These are phyloP conservation scores for Pampusana beccarii DNA, from an alignment of 2,113 vertebrate species.

Conservation along the genomic window DNA sequence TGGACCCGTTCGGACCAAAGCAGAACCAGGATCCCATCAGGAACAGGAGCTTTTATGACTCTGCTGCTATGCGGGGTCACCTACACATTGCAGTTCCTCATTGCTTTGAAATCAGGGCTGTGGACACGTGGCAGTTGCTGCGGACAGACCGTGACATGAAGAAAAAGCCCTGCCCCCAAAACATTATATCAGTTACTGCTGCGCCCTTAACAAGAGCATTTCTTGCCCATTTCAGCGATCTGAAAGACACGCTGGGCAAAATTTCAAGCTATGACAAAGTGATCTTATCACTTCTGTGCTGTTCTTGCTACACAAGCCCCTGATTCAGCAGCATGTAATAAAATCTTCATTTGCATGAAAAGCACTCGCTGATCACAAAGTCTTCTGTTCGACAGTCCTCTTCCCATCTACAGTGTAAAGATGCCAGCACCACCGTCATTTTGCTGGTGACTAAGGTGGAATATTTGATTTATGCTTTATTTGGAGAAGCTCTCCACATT, in stretches of 20 bases:
- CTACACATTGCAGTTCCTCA: not conserved
- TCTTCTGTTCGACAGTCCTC: conserved; percentile 38
- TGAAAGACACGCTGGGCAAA: conserved; percentile 60
- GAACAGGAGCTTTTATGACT: not conserved
- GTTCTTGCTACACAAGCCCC: conserved; percentile 63
- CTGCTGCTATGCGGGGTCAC: not conserved
- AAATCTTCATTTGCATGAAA: conserved; percentile 67
- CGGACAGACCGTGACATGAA: not conserved
- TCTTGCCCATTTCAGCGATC: conserved; percentile 7
- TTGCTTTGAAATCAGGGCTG: not conserved
- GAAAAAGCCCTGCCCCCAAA: not conserved
- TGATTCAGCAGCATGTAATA: conserved; percentile 61
- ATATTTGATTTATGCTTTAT: conserved; percentile 11
- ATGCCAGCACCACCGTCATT: not conserved
- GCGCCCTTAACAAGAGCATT: not conserved
- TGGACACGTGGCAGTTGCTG: not conserved
- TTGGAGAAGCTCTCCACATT: not conserved
- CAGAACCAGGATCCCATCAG: not conserved
- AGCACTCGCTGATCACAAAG: conserved; percentile 58
- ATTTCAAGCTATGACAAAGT: conserved; percentile 56
- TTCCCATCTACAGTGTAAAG: not conserved
- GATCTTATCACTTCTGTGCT: conserved; percentile 52
- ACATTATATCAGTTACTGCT: not conserved
- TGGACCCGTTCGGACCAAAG: accelerated
- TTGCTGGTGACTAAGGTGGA: conserved; percentile 14